These are phyloP conservation scores for Falco biarmicus DNA, from an alignment of 2,797 vertebrate species.

Conservation along the genomic window DNA sequence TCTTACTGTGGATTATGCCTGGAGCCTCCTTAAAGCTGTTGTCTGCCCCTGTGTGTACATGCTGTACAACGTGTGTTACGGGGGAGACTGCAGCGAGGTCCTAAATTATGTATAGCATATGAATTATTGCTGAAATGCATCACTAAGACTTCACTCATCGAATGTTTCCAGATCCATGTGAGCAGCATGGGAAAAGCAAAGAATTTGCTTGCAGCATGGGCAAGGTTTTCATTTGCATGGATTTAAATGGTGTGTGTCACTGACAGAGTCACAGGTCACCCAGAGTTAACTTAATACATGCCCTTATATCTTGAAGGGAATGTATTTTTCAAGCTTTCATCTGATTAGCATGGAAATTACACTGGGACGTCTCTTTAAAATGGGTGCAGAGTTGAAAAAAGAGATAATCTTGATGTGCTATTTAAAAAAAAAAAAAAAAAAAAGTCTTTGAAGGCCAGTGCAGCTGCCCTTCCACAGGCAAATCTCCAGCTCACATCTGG, in stretches of 20 bases:
- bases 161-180: background rate
- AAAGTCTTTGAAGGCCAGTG: background rate
- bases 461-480: background rate
- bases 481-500: background rate
- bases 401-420: background rate
- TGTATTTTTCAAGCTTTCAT: background rate
- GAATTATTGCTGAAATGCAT: conserved; percentile 69
- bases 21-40: conserved; percentile 53
- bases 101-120: conserved; percentile 61
- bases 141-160: background rate
- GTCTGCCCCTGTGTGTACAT: conserved; percentile 1
- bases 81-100: background rate
- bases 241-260: background rate
- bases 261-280: conserved; percentile 2
- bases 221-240: conserved; percentile 4
- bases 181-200: conserved; percentile 31
- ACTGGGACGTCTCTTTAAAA: conserved; percentile 1
- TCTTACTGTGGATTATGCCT: conserved; percentile 42
- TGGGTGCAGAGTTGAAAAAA: background rate
- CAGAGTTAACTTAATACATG: background rate
- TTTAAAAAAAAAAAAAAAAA: background rate
- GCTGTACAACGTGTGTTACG: background rate
- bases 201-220: background rate
- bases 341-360: conserved; percentile 49
- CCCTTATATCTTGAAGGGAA: background rate